Percentiles rank a stretch among this genome's conserved stretches.
phyloP scores from a whole-genome alignment of 2,888 invertebrate genomes.

The Mesodorylaimus sp. region DNA sequence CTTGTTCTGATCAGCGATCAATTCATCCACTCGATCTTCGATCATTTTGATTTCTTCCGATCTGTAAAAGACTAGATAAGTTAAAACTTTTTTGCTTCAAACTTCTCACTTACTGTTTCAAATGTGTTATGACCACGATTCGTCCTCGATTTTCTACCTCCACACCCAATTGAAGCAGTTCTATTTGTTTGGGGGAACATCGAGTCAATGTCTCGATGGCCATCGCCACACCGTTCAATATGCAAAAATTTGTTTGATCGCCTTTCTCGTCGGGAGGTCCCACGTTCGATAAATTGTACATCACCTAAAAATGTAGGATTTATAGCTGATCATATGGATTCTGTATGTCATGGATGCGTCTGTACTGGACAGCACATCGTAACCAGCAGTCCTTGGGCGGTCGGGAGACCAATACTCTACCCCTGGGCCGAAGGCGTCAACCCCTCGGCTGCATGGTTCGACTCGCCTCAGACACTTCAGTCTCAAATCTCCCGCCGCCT shows the following conservation, averaged over 20 bases:
- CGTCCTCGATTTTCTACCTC: constrained; percentile 7
- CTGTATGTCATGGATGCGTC: background rate
- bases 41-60: constrained; percentile 7
- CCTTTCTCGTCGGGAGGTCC: constrained; percentile 44
- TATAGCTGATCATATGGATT: background rate
- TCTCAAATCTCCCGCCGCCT: too few species aligned
- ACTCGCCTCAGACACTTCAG: too few species aligned
- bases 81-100: background rate
- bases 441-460: too few species aligned
- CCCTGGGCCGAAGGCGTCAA: too few species aligned
- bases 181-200: constrained; percentile 14
- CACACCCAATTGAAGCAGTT: background rate
- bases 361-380: background rate
- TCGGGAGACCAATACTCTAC: too few species aligned
- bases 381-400: background rate
- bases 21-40: constrained; percentile 12
- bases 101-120: constrained; percentile 4
- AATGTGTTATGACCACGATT: constrained; percentile 8
- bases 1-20: constrained; percentile 14
- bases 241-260: constrained; percentile 19
- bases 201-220: constrained; percentile 19
- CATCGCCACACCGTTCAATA: constrained; percentile 17
- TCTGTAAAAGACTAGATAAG: background rate
- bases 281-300: constrained; percentile 60
- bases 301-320: constrained; percentile 42